Evolutionary conservation across 2,113 vertebrate species (phyloP), one percentile per base, ranked within the genome.

Genomic region (Atrichornis clamosus): DNA sequence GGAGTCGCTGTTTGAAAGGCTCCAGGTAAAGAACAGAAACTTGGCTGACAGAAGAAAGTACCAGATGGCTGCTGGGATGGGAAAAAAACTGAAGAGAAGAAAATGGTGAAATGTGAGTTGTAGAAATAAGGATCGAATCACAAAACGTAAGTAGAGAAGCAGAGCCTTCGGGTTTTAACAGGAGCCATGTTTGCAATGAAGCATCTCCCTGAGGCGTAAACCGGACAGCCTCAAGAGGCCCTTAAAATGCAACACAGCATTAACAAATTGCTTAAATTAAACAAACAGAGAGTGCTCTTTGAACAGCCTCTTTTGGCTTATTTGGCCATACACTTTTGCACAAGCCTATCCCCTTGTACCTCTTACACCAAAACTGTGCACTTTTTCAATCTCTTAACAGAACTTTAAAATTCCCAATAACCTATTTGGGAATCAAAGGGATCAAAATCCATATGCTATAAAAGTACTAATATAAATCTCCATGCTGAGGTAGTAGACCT

Each of bases 1-100:
- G 92, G 85, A 92, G 76, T 47, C 79, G 79, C 90, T 84, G 53
- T 62, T 86, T 94, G 88, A 95, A 95, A 94, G 83, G 88, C 88
- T 94, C 73, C 96, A 97, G 95, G 94, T 96, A 97, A 96, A 85
- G 88, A 96, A 56, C 92, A 97, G 93, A 96, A 97, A 96, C 79
- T 96, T 96, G 96, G 95, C 96, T 93, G 92, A 64, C 88, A 96
- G 88, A 87, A 94, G 69, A 96, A 97, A 96, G 92, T 28, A 49
- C 90, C 96, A 96, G 90, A 95, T 95, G 96, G 93, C 93, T 92
- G 88, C 90, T 96, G 80, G 86, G 96, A 95, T 94, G 83, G 80
- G 91, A 67, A 94, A 95, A 89, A 94, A 87, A 63, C 2, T 13
- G 72, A 49, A 77, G 49, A 81, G 64, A 41, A 90, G 85, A 96